These are phyloP conservation scores for Brachirus orientalis DNA, from an alignment of 2,113 vertebrate genomes.

Conservation along the genomic window DNA sequence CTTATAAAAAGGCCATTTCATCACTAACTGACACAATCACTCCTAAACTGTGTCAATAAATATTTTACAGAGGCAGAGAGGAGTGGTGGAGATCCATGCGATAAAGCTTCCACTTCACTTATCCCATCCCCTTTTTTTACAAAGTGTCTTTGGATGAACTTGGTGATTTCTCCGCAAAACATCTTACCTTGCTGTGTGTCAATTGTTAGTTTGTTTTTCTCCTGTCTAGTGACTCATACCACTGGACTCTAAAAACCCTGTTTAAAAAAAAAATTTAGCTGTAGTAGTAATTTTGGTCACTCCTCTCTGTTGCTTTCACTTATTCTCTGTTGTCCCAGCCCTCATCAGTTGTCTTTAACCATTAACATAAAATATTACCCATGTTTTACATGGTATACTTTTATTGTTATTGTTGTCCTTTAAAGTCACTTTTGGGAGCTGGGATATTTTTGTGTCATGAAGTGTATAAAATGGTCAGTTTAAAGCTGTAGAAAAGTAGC, in stretches of 20 bases:
- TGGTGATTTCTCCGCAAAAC: constrained; percentile 41
- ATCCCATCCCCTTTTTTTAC: constrained; percentile 13
- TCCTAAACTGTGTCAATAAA: constrained; percentile 53
- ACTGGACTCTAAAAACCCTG: constrained; percentile 58
- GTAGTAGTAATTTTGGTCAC: constrained; percentile 50
- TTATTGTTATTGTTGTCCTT: background rate
- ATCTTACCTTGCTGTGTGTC: constrained; percentile 64
- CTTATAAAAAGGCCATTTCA: constrained; percentile 55
- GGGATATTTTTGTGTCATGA: constrained; percentile 57
- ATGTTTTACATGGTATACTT: constrained; percentile 17
- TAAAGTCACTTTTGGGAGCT: constrained; percentile 15
- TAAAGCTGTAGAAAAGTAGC: constrained; percentile 73
- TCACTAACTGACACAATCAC: constrained; percentile 46
- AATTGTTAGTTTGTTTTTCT: constrained; percentile 51
- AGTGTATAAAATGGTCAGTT: constrained; percentile 62
- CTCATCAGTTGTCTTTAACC: constrained; percentile 12
- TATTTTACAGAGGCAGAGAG: constrained; percentile 62
- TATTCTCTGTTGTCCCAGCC: constrained; percentile 4
- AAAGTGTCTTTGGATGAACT: constrained; percentile 41
- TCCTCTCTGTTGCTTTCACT: constrained; percentile 5
- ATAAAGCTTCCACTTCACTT: constrained; percentile 47
- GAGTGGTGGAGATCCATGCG: constrained; percentile 41
- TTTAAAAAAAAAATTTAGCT: constrained; percentile 63
- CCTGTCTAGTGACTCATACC: constrained; percentile 59
- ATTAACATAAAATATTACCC: background rate